phyloP scores from a whole-genome alignment of 2,888 invertebrate species.

The Osmoderma eremita region DNA sequence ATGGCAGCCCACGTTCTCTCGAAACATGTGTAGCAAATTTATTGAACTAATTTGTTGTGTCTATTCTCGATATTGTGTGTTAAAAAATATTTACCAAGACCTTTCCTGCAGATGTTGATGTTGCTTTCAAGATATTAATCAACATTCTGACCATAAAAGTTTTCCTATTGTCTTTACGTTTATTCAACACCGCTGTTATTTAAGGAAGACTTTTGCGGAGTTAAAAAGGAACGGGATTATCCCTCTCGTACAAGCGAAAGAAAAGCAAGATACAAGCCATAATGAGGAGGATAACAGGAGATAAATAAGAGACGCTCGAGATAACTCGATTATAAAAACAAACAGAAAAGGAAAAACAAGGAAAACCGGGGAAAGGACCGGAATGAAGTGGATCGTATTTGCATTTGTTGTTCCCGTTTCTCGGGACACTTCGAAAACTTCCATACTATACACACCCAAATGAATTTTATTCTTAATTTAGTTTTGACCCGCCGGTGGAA shows the following conservation, averaged over 20 bases:
- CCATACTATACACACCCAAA: conserved; percentile 47
- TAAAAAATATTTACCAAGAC: too few species aligned
- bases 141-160: neutral
- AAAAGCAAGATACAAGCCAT: conserved; percentile 11
- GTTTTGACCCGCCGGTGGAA: conserved; percentile 30
- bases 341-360: conserved; percentile 46
- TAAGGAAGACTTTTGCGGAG: conserved; percentile 4
- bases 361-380: conserved; percentile 42
- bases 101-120: too few species aligned
- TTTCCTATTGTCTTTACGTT: conserved; percentile 1
- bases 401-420: conserved; percentile 53
- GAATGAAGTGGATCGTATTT: conserved; percentile 53
- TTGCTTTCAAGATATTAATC: too few species aligned
- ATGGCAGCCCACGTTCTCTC: too few species aligned
- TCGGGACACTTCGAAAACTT: conserved; percentile 51
- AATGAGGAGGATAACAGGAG: conserved; percentile 37
- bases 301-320: conserved; percentile 50
- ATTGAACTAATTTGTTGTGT: too few species aligned
- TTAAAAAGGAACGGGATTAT: neutral
- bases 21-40: too few species aligned
- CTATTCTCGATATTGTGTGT: too few species aligned
- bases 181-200: conserved; percentile 1
- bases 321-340: conserved; percentile 54
- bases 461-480: conserved; percentile 48
- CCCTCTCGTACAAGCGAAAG: neutral